Percentiles rank a stretch among this genome's conserved stretches.
Conservation (phyloP, 53 echinoderm and acorn worm genomes). For the Echinometra lucunter region DNA sequence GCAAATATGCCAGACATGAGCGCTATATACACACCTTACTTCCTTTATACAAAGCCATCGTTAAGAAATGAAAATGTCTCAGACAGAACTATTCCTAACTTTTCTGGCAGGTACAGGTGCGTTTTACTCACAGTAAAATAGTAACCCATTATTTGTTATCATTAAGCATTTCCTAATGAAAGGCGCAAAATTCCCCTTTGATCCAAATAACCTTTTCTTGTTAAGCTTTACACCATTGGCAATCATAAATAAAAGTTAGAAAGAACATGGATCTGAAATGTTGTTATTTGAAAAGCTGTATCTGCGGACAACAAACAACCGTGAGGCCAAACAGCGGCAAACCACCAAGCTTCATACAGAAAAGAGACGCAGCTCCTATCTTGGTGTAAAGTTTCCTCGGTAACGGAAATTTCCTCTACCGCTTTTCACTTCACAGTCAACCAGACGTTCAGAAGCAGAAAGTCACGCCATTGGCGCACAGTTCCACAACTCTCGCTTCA, state of each 20-base stretch:
- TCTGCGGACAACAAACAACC: too few species aligned
- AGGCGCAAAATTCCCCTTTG: neutral
- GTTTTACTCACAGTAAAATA: neutral
- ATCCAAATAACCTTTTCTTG: neutral
- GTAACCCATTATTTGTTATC: neutral
- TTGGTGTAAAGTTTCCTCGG: neutral
- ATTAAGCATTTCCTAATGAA: neutral
- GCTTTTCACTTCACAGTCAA: constrained; percentile 53
- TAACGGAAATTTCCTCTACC: constrained; percentile 49
- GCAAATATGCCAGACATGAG: too few species aligned
- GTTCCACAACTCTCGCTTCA: constrained; percentile 27
- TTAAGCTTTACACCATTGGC: too few species aligned
- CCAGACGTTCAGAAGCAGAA: constrained; percentile 38
- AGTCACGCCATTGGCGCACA: constrained; percentile 1
- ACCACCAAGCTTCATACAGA: neutral
- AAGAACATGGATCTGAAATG: neutral
- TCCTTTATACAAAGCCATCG: neutral
- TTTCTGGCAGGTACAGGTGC: neutral
- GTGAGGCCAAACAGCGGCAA: too few species aligned
- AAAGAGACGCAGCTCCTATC: neutral
- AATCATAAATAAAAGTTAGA: too few species aligned
- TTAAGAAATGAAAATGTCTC: neutral
- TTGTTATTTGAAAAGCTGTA: neutral
- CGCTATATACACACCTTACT: neutral
- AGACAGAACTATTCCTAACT: neutral